These are phyloP conservation scores for Caenorhabditis zanzibari DNA, from an alignment of 2,888 invertebrate genomes.

Conservation along the genomic window DNA sequence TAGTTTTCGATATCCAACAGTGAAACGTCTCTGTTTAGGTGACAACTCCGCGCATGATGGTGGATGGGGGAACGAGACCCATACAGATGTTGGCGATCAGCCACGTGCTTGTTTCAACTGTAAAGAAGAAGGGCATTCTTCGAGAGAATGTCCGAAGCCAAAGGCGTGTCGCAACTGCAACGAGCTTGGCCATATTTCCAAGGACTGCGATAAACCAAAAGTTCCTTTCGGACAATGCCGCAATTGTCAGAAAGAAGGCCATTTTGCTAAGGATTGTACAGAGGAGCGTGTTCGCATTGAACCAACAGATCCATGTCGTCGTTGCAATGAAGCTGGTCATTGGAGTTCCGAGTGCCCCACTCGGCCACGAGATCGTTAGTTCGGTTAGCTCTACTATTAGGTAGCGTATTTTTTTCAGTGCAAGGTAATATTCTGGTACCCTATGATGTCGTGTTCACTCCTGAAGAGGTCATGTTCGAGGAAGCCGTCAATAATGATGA, in stretches of 20 bases:
- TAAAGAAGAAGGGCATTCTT: constrained; percentile 37
- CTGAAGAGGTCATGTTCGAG: constrained; percentile 42
- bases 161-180: constrained; percentile 37
- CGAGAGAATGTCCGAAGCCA: constrained; percentile 32
- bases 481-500: constrained; percentile 43
- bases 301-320: constrained; percentile 51
- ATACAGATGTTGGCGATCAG: neutral
- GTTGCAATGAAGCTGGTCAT: constrained; percentile 53
- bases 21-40: neutral
- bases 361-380: constrained; percentile 51
- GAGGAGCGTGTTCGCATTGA: constrained; percentile 40
- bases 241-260: constrained; percentile 57
- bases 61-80: neutral
- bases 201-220: constrained; percentile 27
- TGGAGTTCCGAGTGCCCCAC: constrained; percentile 56
- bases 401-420: constrained; percentile 31
- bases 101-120: constrained; percentile 44
- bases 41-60: neutral
- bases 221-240: constrained; percentile 30
- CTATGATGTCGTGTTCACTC: constrained; percentile 12
- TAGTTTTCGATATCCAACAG: no score
- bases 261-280: constrained; percentile 41
- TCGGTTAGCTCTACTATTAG: no score
- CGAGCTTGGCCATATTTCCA: constrained; percentile 38
- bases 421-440: constrained; percentile 49